These are phyloP conservation scores for Diorhabda carinulata DNA, from an alignment of 1,140 invertebrate genomes.

Conservation along the genomic window DNA sequence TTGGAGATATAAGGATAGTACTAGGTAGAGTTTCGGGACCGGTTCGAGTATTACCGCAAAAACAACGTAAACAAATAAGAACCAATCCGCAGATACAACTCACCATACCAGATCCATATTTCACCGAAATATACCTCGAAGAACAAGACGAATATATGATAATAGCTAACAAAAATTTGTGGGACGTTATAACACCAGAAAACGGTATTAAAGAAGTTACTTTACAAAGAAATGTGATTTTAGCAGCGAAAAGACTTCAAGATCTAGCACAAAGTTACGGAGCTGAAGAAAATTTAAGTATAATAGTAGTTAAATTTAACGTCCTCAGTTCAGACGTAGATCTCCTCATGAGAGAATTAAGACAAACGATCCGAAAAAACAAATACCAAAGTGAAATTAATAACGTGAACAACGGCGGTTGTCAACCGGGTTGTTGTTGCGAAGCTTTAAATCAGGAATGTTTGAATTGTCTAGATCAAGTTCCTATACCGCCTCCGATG, in stretches of 20 bases:
- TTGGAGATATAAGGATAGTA: slow-evolving; percentile 68
- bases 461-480: slow-evolving; percentile 51
- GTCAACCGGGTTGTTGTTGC: slow-evolving; percentile 60
- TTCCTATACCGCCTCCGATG: slow-evolving; percentile 46
- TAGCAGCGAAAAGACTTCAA: slow-evolving; percentile 75
- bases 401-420: slow-evolving; percentile 49
- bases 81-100: slow-evolving; percentile 62
- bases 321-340: slow-evolving; percentile 63
- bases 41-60: slow-evolving; percentile 54
- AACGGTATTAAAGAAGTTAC: slow-evolving; percentile 72
- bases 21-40: slow-evolving; percentile 63
- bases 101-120: slow-evolving; percentile 68
- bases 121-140: slow-evolving; percentile 68
- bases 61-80: slow-evolving; percentile 57
- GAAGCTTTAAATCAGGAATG: slow-evolving; percentile 58
- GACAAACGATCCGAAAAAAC: slow-evolving; percentile 63
- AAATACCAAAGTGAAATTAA: slow-evolving; percentile 47
- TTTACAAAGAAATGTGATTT: slow-evolving; percentile 67
- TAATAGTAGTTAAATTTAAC: slow-evolving; percentile 70
- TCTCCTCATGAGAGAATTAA: slow-evolving; percentile 69
- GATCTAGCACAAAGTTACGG: slow-evolving; percentile 80
- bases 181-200: slow-evolving; percentile 70
- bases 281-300: slow-evolving; percentile 73
- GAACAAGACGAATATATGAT: slow-evolving; percentile 80
- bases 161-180: slow-evolving; percentile 72